phyloP scores from a whole-genome alignment of 2,113 vertebrate genomes.

The Grammomys surdaster region DNA sequence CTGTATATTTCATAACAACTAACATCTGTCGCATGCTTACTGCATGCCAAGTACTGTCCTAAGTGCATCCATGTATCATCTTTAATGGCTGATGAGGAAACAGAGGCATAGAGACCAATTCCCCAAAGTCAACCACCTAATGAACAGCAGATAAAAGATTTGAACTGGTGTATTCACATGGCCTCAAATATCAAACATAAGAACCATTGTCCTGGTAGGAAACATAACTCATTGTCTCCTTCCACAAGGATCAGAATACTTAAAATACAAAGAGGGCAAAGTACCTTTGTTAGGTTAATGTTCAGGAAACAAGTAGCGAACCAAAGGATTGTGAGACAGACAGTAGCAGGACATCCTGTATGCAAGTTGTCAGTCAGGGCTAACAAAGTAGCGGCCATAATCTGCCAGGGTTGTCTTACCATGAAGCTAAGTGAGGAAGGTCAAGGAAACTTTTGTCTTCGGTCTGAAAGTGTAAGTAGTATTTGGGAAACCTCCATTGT shows the following conservation, averaged over 20 bases:
- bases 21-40: constrained; percentile 26
- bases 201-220: not conserved
- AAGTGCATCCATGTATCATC: not conserved
- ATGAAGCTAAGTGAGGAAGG: not conserved
- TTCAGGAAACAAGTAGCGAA: constrained; percentile 4
- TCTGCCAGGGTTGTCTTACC: not conserved
- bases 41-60: constrained; percentile 7
- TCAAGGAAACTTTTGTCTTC: constrained; percentile 34
- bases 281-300: constrained; percentile 24
- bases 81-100: constrained; percentile 50
- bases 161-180: not conserved
- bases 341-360: not conserved
- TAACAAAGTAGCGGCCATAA: not conserved
- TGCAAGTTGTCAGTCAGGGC: not conserved
- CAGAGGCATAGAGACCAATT: not conserved
- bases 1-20: constrained; percentile 52
- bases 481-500: not conserved
- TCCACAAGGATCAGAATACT: constrained; percentile 1
- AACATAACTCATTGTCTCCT: not conserved
- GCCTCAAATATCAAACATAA: not conserved
- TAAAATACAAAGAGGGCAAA: not conserved
- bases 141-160: constrained; percentile 20
- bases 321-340: not conserved
- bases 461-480: not conserved
- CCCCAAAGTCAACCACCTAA: not conserved